Conservation (phyloP, 2,113 vertebrate species). For the Notechis scutatus region DNA sequence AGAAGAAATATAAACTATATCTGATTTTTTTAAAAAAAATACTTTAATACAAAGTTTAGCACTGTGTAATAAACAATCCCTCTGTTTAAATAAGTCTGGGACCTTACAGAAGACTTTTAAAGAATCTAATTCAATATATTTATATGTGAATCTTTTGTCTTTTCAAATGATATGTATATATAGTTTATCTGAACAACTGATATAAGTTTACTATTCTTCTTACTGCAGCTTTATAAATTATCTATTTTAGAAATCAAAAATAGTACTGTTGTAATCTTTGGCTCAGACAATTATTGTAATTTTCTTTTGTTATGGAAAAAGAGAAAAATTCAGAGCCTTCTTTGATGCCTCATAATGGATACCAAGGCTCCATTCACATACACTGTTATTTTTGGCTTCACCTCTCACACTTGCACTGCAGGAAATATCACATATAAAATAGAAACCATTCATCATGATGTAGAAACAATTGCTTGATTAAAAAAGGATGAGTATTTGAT, state of each 20-base stretch:
- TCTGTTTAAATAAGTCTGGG: not conserved
- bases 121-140: not conserved
- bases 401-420: not conserved
- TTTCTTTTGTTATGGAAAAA: not conserved
- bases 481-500: not conserved
- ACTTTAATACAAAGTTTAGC: not conserved
- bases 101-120: not conserved
- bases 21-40: not conserved
- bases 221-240: not conserved
- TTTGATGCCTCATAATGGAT: not conserved
- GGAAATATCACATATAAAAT: conserved; percentile 41
- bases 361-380: conserved; percentile 54
- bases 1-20: not conserved
- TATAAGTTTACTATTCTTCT: not conserved
- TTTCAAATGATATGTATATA: not conserved
- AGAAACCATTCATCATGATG: conserved; percentile 32
- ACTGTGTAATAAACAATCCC: not conserved
- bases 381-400: conserved; percentile 61
- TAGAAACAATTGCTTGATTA: conserved; percentile 1
- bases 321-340: not conserved
- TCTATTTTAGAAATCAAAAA: not conserved
- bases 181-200: not conserved
- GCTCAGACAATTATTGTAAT: not conserved
- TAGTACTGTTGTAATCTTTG: not conserved
- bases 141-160: not conserved